Base-by-base conservation (phyloP, 2,113 vertebrate genomes). In the Ammospiza nelsoni region DNA sequence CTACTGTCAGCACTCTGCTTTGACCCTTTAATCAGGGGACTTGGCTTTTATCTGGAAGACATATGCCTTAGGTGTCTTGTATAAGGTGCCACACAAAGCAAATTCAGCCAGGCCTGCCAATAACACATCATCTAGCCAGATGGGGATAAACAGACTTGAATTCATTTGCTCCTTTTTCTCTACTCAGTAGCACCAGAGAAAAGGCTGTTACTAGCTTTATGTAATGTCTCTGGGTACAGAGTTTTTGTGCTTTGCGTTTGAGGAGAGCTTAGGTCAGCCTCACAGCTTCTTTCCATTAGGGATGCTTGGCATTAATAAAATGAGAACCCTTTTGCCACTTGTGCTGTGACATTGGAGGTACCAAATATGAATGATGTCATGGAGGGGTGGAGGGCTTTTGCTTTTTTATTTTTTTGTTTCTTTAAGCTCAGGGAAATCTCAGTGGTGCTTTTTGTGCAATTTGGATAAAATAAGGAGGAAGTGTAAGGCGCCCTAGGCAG, bases 1-100 rank as follows among this genome's bases (percentile, higher is more conserved):
- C 93, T 82, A 88, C 87, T 95, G 94, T 94, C 96, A 96, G 95
- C 95, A 96, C 95, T 96, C 93, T 93, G 91, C 90, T 93, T 96
- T 93, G 95, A 96, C 96, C 95, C 94, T 95, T 95, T 96, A 96
- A 95, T 96, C 96, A 95, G 92, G 93, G 95, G 95, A 96, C 95
- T 93, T 89, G 94, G 88, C 94, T 96, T 96, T 96, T 96, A 94
- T 96, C 88, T 97, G 87, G 91, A 96, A 88, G 94, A 95, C 92
- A 94, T 91, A 97, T 93, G 90, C 93, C 93, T 93, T 94, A 95
- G 95, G 95, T 94, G 95, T 95, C 95, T 96, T 83, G 89, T 91
- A 92, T 94, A 95, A 93, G 92, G 94, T 83, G 88, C 84, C 90
- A 94, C 82, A 95, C 89, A 94, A 95, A 93, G 95, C 89, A 93